Conservation (phyloP, 2,113 vertebrate species). For the Motacilla alba region DNA sequence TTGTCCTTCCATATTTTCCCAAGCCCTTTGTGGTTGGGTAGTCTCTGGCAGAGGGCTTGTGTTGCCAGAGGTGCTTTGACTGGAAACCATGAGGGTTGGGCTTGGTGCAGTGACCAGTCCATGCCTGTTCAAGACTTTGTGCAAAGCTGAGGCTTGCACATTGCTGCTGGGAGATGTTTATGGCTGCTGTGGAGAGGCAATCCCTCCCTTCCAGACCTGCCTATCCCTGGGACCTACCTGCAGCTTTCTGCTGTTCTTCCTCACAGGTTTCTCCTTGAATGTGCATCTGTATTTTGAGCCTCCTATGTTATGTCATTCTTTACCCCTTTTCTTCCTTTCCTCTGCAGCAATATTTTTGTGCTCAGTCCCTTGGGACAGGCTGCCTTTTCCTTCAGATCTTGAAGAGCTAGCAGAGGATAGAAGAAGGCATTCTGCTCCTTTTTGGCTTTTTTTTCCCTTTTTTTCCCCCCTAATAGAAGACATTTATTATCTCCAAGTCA, state of each 20-base stretch:
- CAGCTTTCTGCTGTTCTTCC: not conserved
- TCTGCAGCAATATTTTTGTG: not conserved
- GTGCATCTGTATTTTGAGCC: not conserved
- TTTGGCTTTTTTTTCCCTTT: not conserved
- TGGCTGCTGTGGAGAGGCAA: not conserved
- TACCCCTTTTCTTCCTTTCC: not conserved
- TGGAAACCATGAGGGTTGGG: not conserved
- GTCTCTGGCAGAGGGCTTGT: not conserved
- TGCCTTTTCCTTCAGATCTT: not conserved
- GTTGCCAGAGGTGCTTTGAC: not conserved
- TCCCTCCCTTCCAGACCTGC: not conserved
- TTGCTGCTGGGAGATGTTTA: not conserved
- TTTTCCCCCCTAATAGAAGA: not conserved
- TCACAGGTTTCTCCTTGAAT: not conserved
- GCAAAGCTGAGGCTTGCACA: not conserved
- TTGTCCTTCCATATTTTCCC: not conserved
- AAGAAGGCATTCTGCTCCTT: not conserved
- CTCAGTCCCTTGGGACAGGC: not conserved
- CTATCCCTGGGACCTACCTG: rapidly evolving
- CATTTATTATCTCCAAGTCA: not conserved
- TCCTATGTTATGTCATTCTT: not conserved
- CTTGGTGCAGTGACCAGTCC: not conserved
- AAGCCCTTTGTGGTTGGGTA: not conserved
- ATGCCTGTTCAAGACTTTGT: not conserved
- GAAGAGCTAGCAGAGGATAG: not conserved